These are phyloP conservation scores for Micoletzkya japonica DNA, from an alignment of 2,888 invertebrate species.

Conservation along the genomic window DNA sequence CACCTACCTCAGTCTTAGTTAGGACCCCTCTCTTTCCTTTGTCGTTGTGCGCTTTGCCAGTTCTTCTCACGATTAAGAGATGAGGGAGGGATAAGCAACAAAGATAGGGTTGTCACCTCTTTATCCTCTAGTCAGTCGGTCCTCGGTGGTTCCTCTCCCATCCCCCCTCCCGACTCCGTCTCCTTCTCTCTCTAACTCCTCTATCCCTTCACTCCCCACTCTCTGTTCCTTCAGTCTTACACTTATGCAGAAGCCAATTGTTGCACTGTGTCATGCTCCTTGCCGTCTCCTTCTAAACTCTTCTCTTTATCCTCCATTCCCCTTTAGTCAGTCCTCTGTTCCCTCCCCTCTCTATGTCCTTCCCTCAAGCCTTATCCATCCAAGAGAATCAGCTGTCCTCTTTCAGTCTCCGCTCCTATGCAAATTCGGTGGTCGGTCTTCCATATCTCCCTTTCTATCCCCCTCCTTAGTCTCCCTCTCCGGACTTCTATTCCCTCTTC, in stretches of 20 bases:
- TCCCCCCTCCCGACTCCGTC: not conserved
- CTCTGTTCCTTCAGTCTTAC: constrained; percentile 6
- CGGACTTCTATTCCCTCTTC: not conserved
- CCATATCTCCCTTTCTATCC: not conserved
- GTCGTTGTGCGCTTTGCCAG: too few relatives aligned
- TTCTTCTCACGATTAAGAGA: not conserved
- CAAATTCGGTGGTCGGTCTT: constrained; percentile 8
- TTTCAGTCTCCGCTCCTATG: constrained; percentile 14
- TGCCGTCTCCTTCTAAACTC: not conserved
- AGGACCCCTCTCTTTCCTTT: too few relatives aligned
- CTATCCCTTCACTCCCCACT: not conserved
- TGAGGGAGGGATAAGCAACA: not conserved
- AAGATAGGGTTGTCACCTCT: not conserved
- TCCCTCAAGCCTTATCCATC: constrained; percentile 20
- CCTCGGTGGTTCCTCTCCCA: not conserved
- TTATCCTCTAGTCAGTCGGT: not conserved
- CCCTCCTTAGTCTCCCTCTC: not conserved
- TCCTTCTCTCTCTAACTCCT: not conserved
- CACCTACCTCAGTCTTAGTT: too few relatives aligned
- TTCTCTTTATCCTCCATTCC: not conserved
- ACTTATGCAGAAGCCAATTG: too few relatives aligned
- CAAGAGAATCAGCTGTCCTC: constrained; percentile 16
- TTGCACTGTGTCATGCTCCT: not conserved
- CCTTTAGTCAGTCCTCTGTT: too few relatives aligned
- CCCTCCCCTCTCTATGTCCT: constrained; percentile 1